Evolutionary conservation across 2,113 vertebrate genomes (phyloP), one percentile per base, ranked within the genome.

Genomic region (Bujurquina vittata): DNA sequence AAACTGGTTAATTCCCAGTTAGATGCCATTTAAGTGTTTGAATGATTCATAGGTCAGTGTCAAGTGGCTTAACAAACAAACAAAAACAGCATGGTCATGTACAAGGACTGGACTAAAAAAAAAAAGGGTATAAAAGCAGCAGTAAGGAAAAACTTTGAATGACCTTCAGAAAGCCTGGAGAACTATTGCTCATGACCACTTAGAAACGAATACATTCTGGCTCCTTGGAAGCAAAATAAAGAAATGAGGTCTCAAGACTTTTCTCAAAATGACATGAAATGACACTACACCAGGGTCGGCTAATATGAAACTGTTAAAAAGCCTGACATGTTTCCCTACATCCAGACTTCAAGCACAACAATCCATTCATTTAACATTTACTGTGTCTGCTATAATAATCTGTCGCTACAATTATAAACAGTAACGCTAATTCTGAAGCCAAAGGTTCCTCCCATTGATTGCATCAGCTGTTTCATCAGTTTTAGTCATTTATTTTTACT

Each of bases 401-500:
- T 26, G 3, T 49, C 5, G 18, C 26, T n/a, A 18, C 14, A 52
- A 52, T 3, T 52, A 14, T 0, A 72, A 8, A n/a, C 67, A 54
- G 26, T 54, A n/a, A 69, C 15, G 23, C 43, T 31, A 69, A 31
- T 46, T 72, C 46, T 72, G 67, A 54, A 72, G 46, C 10, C 15
- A 54, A n/a, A n/a, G 17, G 18, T 72, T 31, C 26, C 12, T 10
- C 11, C 29, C 22, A 52, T 8, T 52, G 26, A 52, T 52, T 72
- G 46, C 46, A 2, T 72, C 46, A 72, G 26, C 46, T 54, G 0
- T 54, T 54, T 54, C 10, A 0, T 2, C 67, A 54, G 49, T 18
- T 18, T 52, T 7, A 52, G 26, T 33, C 67, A 4, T 18, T 54
- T 31, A 10, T 69, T 33, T 72, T 18, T n/a, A 72, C 23, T 72